Percentiles rank a stretch among this genome's conserved stretches.
These are phyloP conservation scores for Lycopodina hypogea DNA, from an alignment of 37 sponge, comb jelly and placozoan genomes.

Conservation along the genomic window DNA sequence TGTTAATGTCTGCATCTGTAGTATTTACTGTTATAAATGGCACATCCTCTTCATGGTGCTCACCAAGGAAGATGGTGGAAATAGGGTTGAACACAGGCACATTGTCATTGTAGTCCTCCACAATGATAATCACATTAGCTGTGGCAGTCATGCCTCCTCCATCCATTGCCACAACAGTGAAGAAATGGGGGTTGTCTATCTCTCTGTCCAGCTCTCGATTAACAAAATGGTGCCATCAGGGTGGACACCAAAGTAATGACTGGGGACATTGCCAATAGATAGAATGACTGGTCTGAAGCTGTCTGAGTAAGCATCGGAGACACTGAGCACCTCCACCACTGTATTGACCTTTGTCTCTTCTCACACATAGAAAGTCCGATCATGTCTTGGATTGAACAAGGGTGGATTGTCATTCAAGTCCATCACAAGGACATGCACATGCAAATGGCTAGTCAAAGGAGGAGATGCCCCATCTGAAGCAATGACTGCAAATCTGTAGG, in stretches of 20 bases:
- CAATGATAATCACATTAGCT: slow-evolving; percentile 19
- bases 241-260: slow-evolving; percentile 22
- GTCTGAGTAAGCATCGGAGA: slow-evolving; percentile 63
- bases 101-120: slow-evolving; percentile 51
- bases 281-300: slow-evolving; percentile 31
- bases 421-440: slow-evolving; percentile 25
- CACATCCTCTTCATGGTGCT: slow-evolving; percentile 8
- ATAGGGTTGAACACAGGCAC: slow-evolving; percentile 29
- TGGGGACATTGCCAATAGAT: slow-evolving; percentile 3
- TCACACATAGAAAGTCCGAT: slow-evolving; percentile 28
- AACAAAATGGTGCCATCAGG: slow-evolving; percentile 27
- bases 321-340: slow-evolving; percentile 23
- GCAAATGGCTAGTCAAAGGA: slow-evolving; percentile 4
- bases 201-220: slow-evolving; percentile 48
- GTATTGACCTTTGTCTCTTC: slow-evolving; percentile 38
- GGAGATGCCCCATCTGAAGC: slow-evolving; percentile 65
- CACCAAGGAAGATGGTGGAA: slow-evolving; percentile 15
- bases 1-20: slow-evolving; percentile 38
- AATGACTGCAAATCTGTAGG: slow-evolving; percentile 39
- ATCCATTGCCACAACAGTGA: slow-evolving; percentile 51
- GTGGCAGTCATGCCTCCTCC: background rate
- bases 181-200: background rate
- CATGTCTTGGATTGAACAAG: slow-evolving; percentile 7
- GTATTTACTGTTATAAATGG: slow-evolving; percentile 25
- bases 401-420: slow-evolving; percentile 72